Base-by-base conservation (phyloP, 2,797 vertebrate species). In the Gymnoscopelus braueri region DNA sequence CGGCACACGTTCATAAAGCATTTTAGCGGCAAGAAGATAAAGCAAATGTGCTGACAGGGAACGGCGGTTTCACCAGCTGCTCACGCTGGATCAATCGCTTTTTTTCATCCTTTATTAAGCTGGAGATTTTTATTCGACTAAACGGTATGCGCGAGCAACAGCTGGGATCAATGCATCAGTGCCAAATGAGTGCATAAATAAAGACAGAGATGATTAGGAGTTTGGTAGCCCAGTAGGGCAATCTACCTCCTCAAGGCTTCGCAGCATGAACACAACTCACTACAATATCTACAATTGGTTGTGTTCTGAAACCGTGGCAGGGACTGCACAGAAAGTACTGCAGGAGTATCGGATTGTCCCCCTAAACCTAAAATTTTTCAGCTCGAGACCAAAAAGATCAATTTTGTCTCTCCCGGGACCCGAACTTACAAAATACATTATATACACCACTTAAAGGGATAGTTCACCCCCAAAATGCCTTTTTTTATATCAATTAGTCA, bases 121-220 rank as follows among this genome's bases (percentile, higher is more conserved):
- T 65, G 11, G 59, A 80, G 63, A 71, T 75, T 80, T 87, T 82
- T 83, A 86, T 84, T 84, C 74, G 75, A 74, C 74, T 88, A 87
- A 91, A 84, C 80, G 61, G 67, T 81, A 81, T 79, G 78, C 71
- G 71, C n/a, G 44, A 74, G 67, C 60, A 91, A 84, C 89, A 93
- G 87, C 88, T 93, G 89, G 79, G 79, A 72, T 76, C 77, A 75
- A 78, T 88, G 77, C 80, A 87, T 89, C 84, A 88, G 72, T 65
- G 81, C 74, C 75, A 86, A 92, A 89, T 84, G 75, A 84, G 75
- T 53, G 63, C 77, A 85, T 86, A 83, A 89, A 89, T 86, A 83
- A 85, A 87, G 77, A 78, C 24, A 61, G 60, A 67, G 75, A 84
- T 72, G 75, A 86, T 84, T 83, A 87, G 80, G 76, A 78, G 78